Conservation (phyloP, 2,888 invertebrate genomes). For the Rhogogaster chlorosoma region DNA sequence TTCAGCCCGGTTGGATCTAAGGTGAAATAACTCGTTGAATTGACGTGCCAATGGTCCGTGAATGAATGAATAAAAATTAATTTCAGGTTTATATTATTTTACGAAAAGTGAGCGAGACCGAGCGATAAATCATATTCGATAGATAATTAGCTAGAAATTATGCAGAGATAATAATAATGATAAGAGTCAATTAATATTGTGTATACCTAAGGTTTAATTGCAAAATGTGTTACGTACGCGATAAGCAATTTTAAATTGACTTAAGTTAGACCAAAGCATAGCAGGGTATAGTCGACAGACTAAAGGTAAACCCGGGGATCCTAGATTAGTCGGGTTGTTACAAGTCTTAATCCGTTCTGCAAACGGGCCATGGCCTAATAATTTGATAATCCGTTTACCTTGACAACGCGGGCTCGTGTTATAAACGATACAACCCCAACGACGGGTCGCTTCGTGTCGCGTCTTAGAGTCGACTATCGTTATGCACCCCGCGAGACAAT, state of each 20-base stretch:
- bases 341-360: constrained; percentile 44
- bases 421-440: background rate
- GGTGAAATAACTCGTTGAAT: too few species aligned
- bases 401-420: background rate
- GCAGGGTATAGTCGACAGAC: background rate
- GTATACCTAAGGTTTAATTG: too few species aligned
- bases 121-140: too few species aligned
- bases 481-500: background rate
- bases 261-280: background rate
- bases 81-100: too few species aligned
- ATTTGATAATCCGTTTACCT: constrained; percentile 47
- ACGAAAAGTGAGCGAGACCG: too few species aligned
- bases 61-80: too few species aligned
- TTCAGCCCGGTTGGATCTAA: background rate
- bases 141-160: too few species aligned
- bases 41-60: too few species aligned
- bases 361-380: constrained; percentile 42
- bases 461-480: background rate
- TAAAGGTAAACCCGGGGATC: constrained; percentile 8
- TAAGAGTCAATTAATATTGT: too few species aligned
- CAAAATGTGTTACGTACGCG: background rate
- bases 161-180: too few species aligned
- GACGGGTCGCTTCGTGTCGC: background rate
- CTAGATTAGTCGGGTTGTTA: constrained; percentile 41
- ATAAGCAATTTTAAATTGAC: background rate